Percentiles rank a stretch among this genome's conserved stretches.
phyloP scores from a whole-genome alignment of 2,888 invertebrate species.

The Pteria penguin region DNA sequence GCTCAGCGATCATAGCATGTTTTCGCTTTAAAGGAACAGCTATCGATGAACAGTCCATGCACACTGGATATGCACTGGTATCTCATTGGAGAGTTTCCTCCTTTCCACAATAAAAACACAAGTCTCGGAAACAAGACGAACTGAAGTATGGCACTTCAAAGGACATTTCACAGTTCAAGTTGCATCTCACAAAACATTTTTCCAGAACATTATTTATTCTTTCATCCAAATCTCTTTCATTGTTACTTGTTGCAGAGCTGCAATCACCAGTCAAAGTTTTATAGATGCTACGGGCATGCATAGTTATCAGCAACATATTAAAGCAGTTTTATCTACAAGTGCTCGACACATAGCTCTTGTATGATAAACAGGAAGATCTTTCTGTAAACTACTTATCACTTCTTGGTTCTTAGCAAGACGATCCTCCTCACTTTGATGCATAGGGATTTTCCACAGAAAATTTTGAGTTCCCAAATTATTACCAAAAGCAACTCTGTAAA shows the following conservation, averaged over 20 bases:
- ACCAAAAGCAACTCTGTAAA: constrained; percentile 14
- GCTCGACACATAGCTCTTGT: constrained; percentile 13
- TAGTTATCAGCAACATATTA: not conserved
- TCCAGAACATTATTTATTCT: no score
- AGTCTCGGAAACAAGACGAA: not conserved
- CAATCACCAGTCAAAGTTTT: constrained; percentile 22
- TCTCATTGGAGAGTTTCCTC: not conserved
- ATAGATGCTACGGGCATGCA: constrained; percentile 11
- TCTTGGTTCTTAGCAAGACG: not conserved
- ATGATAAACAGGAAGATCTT: constrained; percentile 6
- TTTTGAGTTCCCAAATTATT: no score
- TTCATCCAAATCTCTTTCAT: constrained; percentile 29
- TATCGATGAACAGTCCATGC: not conserved
- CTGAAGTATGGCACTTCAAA: not conserved
- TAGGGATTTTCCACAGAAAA: constrained; percentile 18
- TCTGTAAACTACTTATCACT: not conserved
- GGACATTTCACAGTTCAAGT: not conserved
- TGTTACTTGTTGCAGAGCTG: not conserved
- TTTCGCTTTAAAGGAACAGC: no score
- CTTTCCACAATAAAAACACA: not conserved
- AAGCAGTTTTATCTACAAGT: constrained; percentile 8
- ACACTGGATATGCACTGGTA: not conserved
- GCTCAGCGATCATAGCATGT: no score
- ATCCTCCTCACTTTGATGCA: not conserved
- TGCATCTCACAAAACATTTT: not conserved